Percentiles rank a stretch among this genome's conserved stretches.
Evolutionary conservation across 2,888 invertebrate genomes (phyloP).

Genomic region (Strigamia maritima): DNA sequence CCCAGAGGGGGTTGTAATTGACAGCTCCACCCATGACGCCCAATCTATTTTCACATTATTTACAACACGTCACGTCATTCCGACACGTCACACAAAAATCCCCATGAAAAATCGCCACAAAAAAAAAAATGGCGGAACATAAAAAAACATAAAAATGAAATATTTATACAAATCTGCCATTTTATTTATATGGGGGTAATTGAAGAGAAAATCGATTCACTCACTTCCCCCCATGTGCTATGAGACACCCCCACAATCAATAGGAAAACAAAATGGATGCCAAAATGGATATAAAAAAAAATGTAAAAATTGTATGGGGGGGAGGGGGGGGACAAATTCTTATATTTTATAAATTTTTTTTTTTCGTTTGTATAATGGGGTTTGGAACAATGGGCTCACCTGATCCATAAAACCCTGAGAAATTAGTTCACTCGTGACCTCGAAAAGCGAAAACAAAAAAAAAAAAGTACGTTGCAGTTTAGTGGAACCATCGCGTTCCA

Average conservation of each 20-base stretch:
- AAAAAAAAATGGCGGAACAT: neutral
- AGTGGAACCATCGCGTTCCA: constrained; percentile 29
- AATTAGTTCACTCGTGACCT: neutral
- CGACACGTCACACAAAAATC: neutral
- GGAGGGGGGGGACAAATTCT: too few species aligned
- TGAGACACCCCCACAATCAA: constrained; percentile 29
- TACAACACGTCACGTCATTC: neutral
- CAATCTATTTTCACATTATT: neutral
- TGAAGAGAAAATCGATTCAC: neutral
- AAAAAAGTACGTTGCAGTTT: neutral
- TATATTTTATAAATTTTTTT: too few species aligned
- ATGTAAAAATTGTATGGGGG: too few species aligned
- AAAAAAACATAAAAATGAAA: too few species aligned
- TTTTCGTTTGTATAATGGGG: too few species aligned
- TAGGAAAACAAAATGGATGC: constrained; percentile 19
- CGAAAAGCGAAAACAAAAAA: neutral
- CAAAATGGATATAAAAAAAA: neutral
- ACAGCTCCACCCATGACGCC: constrained; percentile 1
- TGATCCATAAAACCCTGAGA: constrained; percentile 17
- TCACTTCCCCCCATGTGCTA: neutral
- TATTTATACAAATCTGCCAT: neutral
- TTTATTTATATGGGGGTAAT: neutral
- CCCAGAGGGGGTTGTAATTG: neutral
- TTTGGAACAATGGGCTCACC: too few species aligned
- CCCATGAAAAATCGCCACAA: neutral